Base-by-base conservation (phyloP, 2,797 vertebrate genomes). In the Rhynchonycteris naso region DNA sequence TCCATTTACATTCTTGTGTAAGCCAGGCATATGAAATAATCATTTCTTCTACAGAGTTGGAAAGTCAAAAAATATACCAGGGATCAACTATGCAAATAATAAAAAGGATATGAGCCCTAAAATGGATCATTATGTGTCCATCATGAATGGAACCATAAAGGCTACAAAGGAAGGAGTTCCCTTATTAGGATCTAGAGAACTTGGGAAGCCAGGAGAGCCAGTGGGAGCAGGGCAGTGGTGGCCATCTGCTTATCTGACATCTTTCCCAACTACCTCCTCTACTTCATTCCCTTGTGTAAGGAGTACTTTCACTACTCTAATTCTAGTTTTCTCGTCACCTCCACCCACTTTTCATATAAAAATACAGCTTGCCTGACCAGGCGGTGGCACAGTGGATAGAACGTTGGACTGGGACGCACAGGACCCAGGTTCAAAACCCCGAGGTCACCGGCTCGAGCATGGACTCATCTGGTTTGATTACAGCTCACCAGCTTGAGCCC, bases 331-430 rank as follows among this genome's bases (percentile, higher is more conserved):
- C 76, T 33, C 33, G 52, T 50, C n/a, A 13, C 21, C 11, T 30
- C 7, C 26, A 56, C 7, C 56, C 43, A 81, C n/a, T 90, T 93
- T 85, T 66, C 88, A 88, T 11, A n/a, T 16, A 94, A 93, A 88
- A 76, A 66, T 38, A 82, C 0, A 94, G 52, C 43, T 43, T 1
- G 43, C 43, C 43, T 43, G 43, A 43, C 43, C 43, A 43, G 43
- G 43, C 43, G 43, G 43, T 43, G 43, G 43, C 43, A 7, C 43
- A 43, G 8, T 43, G 43, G 43, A 43, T 43, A 43, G 43, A 43
- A 7, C 8, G 43, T 43, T 7, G 43, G 43, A 43, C 8, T 43
- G 43, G 8, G 43, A 43, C 43, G 4, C 43, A 43, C 43, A 43
- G 43, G 43, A 43, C 43, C 43, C 43, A 43, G 43, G 43, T 43